Conservation (phyloP, 2,797 vertebrate genomes). For the Coluber constrictor region DNA sequence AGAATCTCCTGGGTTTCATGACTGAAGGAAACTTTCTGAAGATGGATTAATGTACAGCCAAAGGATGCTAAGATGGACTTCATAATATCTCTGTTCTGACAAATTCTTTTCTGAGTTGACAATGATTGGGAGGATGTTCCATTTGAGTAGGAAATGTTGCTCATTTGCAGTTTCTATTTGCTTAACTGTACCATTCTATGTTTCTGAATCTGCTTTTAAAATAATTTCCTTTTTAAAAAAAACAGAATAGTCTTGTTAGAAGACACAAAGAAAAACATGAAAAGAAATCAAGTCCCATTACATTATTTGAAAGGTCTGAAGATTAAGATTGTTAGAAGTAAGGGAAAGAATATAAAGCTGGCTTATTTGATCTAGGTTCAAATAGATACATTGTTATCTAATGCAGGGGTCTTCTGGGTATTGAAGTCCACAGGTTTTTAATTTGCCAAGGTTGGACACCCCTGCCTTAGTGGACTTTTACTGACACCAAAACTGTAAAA, state of each 20-base stretch:
- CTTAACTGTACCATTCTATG: not conserved
- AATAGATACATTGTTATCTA: not conserved
- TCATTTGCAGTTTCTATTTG: not conserved
- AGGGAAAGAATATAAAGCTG: not conserved
- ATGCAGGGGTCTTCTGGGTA: not conserved
- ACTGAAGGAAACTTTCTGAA: not conserved
- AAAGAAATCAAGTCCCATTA: not conserved
- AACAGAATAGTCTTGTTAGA: not conserved
- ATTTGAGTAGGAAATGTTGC: constrained; percentile 16
- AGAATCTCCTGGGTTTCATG: not conserved
- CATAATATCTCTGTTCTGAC: not conserved
- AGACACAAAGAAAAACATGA: not conserved
- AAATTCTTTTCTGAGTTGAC: not conserved
- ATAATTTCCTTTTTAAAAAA: not conserved
- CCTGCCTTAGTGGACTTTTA: not conserved
- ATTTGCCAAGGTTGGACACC: too few relatives aligned
- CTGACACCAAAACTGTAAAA: not conserved
- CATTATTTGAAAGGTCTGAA: not conserved
- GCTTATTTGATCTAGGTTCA: not conserved
- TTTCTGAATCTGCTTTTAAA: not conserved
- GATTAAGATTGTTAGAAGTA: not conserved
- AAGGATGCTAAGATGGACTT: not conserved
- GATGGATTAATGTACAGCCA: rapidly evolving
- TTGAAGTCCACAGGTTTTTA: too few relatives aligned
- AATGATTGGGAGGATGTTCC: not conserved